Evolutionary conservation across 2,888 invertebrate species (phyloP).

Genomic region (Nymphalis c-album): DNA sequence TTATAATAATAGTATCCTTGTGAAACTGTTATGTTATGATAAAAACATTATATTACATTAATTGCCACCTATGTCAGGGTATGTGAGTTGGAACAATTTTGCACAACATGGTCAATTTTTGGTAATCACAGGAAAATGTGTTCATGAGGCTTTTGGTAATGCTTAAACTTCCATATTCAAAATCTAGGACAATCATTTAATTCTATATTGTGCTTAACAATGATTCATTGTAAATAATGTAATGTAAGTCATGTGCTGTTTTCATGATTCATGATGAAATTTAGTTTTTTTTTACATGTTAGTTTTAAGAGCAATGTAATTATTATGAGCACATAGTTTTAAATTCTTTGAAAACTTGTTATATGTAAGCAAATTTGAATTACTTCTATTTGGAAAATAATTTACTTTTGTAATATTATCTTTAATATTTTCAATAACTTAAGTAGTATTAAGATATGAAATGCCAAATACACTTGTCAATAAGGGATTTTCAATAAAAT

Average conservation of each 20-base stretch:
- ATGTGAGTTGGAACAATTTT: no score
- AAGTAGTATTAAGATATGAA: constrained; percentile 2
- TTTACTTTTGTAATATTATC: background rate
- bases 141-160: no score
- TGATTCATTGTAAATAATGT: constrained; percentile 7
- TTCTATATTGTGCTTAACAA: background rate
- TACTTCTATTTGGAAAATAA: background rate
- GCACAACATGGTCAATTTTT: background rate
- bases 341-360: constrained; percentile 3
- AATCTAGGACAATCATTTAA: background rate
- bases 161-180: no score
- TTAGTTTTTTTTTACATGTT: constrained; percentile 6
- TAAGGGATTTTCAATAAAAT: constrained; percentile 4
- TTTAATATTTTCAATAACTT: background rate
- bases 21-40: no score
- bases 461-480: constrained; percentile 10
- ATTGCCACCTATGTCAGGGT: no score
- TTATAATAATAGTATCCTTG: no score
- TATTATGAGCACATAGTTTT: constrained; percentile 19
- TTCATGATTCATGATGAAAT: background rate
- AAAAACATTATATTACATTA: no score
- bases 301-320: constrained; percentile 25
- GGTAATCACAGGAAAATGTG: background rate
- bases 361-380: constrained; percentile 10
- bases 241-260: background rate